A percentile compares a stretch with the other conserved stretches of the same genome.
Evolutionary conservation across 2,113 vertebrate species (phyloP).

Genomic region (Petromus typicus): DNA sequence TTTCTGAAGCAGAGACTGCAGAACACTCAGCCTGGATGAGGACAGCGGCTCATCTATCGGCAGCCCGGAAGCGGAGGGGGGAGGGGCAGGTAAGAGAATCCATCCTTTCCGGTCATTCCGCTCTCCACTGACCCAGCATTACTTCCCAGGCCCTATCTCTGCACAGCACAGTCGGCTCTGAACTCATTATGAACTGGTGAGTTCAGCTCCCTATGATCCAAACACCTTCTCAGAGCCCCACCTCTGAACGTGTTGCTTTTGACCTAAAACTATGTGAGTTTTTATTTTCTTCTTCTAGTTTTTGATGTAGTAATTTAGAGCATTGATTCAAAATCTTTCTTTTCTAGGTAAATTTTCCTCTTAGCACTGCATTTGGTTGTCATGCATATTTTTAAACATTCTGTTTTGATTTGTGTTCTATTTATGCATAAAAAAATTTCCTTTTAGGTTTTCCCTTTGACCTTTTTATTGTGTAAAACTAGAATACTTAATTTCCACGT

Average conservation of each 20-base stretch:
- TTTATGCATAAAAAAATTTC: background rate
- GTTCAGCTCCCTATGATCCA: background rate
- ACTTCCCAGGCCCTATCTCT: background rate
- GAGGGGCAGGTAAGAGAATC: background rate
- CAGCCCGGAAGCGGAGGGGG: background rate
- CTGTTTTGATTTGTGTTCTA: background rate
- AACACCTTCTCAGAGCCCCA: background rate
- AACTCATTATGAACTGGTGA: background rate
- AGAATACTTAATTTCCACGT: background rate
- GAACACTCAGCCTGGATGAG: background rate
- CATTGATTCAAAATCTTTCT: background rate
- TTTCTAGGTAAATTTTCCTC: background rate
- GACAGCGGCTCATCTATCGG: background rate
- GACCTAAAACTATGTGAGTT: background rate
- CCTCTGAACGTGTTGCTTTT: background rate
- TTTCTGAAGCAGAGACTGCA: background rate
- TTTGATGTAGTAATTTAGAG: background rate
- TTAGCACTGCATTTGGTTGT: background rate
- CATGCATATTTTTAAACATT: background rate
- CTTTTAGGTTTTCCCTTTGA: background rate
- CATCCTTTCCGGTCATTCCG: background rate
- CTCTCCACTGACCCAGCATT: background rate
- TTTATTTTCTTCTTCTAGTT: background rate
- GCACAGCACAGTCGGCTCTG: background rate
- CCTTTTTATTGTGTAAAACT: background rate